phyloP scores from a whole-genome alignment of 2,888 invertebrate genomes.

The Hydrotaea cyrtoneurina region DNA sequence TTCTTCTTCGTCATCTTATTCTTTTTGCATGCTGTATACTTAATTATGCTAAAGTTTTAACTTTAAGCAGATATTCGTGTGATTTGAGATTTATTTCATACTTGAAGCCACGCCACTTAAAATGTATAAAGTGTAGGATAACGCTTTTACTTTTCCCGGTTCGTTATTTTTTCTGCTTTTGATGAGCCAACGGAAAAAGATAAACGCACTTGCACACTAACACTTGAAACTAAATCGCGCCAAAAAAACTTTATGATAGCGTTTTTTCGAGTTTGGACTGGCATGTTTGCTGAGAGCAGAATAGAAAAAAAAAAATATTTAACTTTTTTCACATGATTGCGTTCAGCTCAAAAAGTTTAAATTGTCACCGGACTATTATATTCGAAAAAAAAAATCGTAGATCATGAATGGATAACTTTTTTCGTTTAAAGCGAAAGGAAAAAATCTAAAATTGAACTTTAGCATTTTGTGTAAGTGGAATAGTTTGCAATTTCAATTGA shows the following conservation, averaged over 20 bases:
- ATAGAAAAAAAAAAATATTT: conserved; percentile 25
- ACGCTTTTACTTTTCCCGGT: not conserved
- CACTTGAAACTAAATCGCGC: conserved; percentile 9
- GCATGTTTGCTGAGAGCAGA: not conserved
- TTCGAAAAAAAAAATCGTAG: not conserved
- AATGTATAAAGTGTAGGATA: conserved; percentile 15
- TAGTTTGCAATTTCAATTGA: conserved; percentile 5
- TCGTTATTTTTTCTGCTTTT: not conserved
- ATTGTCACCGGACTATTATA: conserved; percentile 43
- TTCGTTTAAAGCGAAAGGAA: not conserved
- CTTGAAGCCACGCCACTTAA: conserved; percentile 18
- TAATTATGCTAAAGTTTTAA: conserved; percentile 37
- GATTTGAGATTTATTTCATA: conserved; percentile 38
- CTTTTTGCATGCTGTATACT: not conserved
- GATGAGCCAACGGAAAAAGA: conserved; percentile 1
- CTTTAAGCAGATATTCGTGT: conserved; percentile 28
- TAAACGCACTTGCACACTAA: conserved; percentile 5
- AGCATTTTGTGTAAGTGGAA: not conserved
- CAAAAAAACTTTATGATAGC: conserved; percentile 28
- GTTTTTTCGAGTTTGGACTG: conserved; percentile 24
- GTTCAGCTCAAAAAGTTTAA: conserved; percentile 47
- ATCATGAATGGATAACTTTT: conserved; percentile 11
- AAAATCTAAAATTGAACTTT: not conserved
- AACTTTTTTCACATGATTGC: conserved; percentile 32
- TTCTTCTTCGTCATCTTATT: not conserved